phyloP scores from a whole-genome alignment of 2,888 invertebrate species.

The Nomada lathburiana region DNA sequence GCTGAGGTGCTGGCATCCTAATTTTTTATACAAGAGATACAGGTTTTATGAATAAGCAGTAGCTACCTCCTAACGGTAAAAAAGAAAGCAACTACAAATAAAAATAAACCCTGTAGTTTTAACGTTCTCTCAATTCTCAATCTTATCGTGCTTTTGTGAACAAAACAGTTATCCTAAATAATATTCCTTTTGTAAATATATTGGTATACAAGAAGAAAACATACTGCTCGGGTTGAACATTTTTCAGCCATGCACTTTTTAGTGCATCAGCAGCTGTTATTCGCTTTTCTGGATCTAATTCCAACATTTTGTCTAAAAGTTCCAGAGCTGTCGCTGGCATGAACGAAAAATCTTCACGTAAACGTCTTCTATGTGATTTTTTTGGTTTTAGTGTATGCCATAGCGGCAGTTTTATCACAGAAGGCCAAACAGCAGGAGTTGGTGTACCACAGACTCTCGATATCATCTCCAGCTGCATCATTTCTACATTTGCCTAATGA shows the following conservation, averaged over 20 bases:
- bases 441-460: conserved; percentile 98
- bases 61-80: conserved; percentile 14
- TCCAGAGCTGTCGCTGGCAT: conserved; percentile 96
- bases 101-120: conserved; percentile 14
- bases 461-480: conserved; percentile 97
- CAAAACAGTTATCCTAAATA: conserved; percentile 1
- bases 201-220: conserved; percentile 81
- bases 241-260: conserved; percentile 95
- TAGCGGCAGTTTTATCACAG: conserved; percentile 95
- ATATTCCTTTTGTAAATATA: conserved; percentile 16
- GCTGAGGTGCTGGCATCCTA: conserved; percentile 93
- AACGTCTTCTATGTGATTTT: conserved; percentile 93
- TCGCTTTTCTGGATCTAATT: conserved; percentile 96
- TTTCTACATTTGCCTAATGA: conserved; percentile 93
- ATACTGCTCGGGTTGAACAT: conserved; percentile 95
- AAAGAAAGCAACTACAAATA: conserved; percentile 28
- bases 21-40: conserved; percentile 50
- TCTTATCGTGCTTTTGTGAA: not conserved
- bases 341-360: conserved; percentile 97
- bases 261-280: conserved; percentile 98
- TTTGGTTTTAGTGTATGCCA: conserved; percentile 97
- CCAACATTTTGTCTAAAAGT: conserved; percentile 97
- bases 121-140: conserved; percentile 20
- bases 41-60: conserved; percentile 28
- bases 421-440: conserved; percentile 98